Evolutionary conservation across 1,140 invertebrate species (phyloP), one percentile per base, ranked within the genome.

Genomic region (Ptiloglossa arizonensis): DNA sequence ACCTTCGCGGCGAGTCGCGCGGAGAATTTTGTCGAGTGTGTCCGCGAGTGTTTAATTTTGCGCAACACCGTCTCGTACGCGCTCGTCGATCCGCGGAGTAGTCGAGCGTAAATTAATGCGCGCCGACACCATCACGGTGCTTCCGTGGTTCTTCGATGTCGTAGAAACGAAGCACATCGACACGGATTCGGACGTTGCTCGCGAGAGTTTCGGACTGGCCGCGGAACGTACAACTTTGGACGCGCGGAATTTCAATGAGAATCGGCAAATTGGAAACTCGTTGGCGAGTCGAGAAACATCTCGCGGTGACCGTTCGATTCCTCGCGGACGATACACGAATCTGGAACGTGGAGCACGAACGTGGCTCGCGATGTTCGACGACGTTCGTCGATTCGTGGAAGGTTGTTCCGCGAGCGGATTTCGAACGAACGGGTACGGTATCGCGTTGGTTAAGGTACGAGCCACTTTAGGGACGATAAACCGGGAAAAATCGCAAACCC

Each of bases 11-110:
- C n/a, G n/a, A n/a, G n/a, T n/a, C n/a, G n/a, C n/a, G 9, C 35
- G 9, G 9, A 6, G 9, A 35, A 35, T 35, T 35, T 35, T 35
- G 35, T 35, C 9, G 9, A 35, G 35, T 35, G 5, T 35, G 2
- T 35, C 35, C 9, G 5, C 5, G 9, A 35, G 35, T 35, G 35
- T 35, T 35, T 35, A 5, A 35, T 35, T 35, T 35, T 6, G 5
- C 35, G 2, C 35, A 35, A 35, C 35, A 35, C 35, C 35, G 35
- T 35, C 9, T 35, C 5, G 35, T 35, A 74, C 70, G 77, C 71
- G 63, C 66, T 73, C 85, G 87, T 89, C 88, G 86, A 87, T 90
- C 87, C 87, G 87, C 86, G 88, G n/a, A n/a, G n/a, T n/a, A 89
- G 88, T 90, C 88, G 89, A 78, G 72, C 9, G 35, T 2, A 8